Conservation (phyloP, 2,797 vertebrate genomes). For the Cyprinodon diabolis region DNA sequence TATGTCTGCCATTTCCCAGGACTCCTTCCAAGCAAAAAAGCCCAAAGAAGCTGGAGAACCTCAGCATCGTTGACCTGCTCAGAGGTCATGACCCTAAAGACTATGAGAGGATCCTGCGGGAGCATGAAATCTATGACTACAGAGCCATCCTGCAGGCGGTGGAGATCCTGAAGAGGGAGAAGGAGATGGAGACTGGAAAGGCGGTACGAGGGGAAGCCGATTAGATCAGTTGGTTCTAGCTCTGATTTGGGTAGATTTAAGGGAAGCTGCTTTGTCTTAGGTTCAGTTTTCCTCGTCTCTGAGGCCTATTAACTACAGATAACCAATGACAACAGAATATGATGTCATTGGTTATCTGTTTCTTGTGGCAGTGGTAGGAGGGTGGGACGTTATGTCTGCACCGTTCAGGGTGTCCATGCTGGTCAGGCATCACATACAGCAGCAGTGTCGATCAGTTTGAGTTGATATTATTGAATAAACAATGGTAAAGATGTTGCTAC, state of each 20-base stretch:
- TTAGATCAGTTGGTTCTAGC: background rate
- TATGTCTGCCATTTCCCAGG: constrained; percentile 62
- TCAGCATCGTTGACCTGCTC: constrained; percentile 89
- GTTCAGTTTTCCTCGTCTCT: background rate
- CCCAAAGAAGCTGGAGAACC: constrained; percentile 85
- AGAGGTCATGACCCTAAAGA: constrained; percentile 95
- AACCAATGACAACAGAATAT: too few relatives aligned
- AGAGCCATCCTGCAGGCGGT: constrained; percentile 92
- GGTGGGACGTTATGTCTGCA: too few relatives aligned
- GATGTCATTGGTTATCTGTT: background rate
- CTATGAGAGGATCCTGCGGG: constrained; percentile 90
- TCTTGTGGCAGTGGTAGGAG: background rate
- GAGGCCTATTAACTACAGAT: too few relatives aligned
- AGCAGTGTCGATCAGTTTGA: background rate
- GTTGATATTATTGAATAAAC: background rate
- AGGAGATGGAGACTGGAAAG: constrained; percentile 85
- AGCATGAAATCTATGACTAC: constrained; percentile 93
- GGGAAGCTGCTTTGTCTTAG: background rate
- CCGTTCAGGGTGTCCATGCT: background rate
- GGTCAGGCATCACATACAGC: background rate
- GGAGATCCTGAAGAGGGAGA: constrained; percentile 88
- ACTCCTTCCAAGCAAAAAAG: constrained; percentile 90
- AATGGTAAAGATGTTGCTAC: background rate
- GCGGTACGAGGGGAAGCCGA: constrained; percentile 67
- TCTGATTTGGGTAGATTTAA: background rate